Conservation (phyloP, 2,888 invertebrate species). For the Leptopterna dolabrata region DNA sequence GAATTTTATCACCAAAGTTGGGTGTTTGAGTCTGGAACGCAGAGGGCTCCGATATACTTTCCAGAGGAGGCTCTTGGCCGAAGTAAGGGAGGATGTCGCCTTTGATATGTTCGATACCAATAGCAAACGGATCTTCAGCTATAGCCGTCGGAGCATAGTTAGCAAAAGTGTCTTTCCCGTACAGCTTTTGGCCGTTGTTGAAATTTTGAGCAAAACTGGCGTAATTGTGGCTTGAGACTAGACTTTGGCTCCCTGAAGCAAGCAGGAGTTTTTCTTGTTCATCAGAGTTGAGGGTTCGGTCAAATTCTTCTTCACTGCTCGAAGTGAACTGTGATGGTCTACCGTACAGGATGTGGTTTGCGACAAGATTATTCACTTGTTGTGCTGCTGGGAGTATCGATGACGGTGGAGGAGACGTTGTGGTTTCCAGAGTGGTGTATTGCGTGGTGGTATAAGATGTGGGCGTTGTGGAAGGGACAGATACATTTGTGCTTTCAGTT, state of each 20-base stretch:
- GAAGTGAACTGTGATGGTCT: slow-evolving; percentile 40
- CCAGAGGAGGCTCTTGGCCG: slow-evolving; percentile 58
- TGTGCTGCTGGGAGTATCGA: slow-evolving; percentile 55
- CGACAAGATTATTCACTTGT: slow-evolving; percentile 60
- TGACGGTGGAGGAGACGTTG: not conserved
- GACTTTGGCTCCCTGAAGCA: slow-evolving; percentile 63
- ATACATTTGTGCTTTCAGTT: slow-evolving; percentile 43
- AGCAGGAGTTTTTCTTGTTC: slow-evolving; percentile 61
- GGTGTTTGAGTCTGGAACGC: slow-evolving; percentile 53
- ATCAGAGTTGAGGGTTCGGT: slow-evolving; percentile 45
- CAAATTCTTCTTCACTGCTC: slow-evolving; percentile 55
- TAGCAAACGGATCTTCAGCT: slow-evolving; percentile 31
- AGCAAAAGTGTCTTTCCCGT: slow-evolving; percentile 26
- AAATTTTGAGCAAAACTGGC: slow-evolving; percentile 52
- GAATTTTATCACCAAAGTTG: slow-evolving; percentile 25
- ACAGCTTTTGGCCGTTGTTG: slow-evolving; percentile 41
- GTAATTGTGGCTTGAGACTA: slow-evolving; percentile 63
- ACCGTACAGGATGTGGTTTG: slow-evolving; percentile 53
- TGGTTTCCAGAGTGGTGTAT: slow-evolving; percentile 4
- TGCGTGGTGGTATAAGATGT: not conserved
- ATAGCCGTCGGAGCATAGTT: slow-evolving; percentile 32
- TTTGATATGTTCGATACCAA: slow-evolving; percentile 35
- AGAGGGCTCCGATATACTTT: slow-evolving; percentile 54
- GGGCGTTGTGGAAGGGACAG: slow-evolving; percentile 36
- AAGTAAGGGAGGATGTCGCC: slow-evolving; percentile 55